phyloP scores from a whole-genome alignment of 2,888 invertebrate species.

The Drosophila nigricruria region DNA sequence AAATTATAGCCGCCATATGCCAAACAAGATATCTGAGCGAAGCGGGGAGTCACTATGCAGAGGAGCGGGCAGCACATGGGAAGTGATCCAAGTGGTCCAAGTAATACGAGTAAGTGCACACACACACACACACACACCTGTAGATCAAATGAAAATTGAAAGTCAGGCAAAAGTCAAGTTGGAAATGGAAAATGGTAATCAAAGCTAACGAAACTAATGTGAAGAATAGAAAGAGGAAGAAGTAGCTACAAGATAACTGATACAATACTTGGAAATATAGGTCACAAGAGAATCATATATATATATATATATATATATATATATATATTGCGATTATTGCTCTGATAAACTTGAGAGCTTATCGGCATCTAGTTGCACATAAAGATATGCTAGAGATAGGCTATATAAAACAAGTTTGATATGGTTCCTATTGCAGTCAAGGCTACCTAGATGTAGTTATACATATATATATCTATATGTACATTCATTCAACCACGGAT shows the following conservation, averaged over 20 bases:
- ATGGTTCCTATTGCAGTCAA: not conserved
- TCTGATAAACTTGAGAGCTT: not conserved
- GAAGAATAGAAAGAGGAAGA: not conserved
- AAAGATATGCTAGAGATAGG: not conserved
- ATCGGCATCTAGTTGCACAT: not conserved
- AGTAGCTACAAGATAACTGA: not conserved
- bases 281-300: not conserved
- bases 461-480: not conserved
- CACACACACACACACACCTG: conserved; percentile 29
- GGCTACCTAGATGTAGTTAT: not conserved
- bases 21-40: conserved; percentile 39
- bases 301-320: not conserved
- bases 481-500: not conserved
- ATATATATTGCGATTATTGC: not conserved
- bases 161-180: conserved; percentile 14
- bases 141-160: conserved; percentile 26
- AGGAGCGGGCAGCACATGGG: not conserved
- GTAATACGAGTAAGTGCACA: conserved; percentile 26
- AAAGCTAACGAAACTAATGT: not conserved
- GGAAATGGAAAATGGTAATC: not conserved
- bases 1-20: conserved; percentile 53
- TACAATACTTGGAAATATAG: not conserved
- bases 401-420: conserved; percentile 8
- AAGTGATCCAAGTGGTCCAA: conserved; percentile 8
- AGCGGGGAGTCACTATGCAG: not conserved